phyloP scores from a whole-genome alignment of 2,888 invertebrate species.

The Phlogophora meticulosa region DNA sequence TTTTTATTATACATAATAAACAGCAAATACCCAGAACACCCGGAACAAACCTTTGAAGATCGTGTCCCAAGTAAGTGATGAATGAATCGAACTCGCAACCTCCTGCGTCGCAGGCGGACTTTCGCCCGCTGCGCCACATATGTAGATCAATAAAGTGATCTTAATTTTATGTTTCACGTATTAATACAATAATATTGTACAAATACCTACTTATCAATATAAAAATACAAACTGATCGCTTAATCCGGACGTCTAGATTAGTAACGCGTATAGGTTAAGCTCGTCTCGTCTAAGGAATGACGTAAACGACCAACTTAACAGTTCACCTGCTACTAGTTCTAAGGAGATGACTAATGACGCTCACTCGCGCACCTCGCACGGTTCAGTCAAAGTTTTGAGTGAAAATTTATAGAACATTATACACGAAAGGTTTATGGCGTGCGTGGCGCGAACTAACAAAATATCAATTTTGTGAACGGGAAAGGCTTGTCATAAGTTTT shows the following conservation, averaged over 20 bases:
- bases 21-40: no score
- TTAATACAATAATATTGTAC: neutral
- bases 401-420: slow-evolving; percentile 50
- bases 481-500: slow-evolving; percentile 44
- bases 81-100: no score
- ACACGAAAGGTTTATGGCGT: slow-evolving; percentile 20
- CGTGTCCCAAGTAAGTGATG: no score
- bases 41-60: no score
- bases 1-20: no score
- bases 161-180: neutral
- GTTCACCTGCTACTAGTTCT: slow-evolving; percentile 55
- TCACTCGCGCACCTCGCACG: slow-evolving; percentile 63
- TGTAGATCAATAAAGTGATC: no score
- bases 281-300: slow-evolving; percentile 46
- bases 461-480: slow-evolving; percentile 44
- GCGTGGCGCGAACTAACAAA: slow-evolving; percentile 45
- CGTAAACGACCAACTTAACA: slow-evolving; percentile 66
- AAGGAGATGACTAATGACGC: slow-evolving; percentile 71
- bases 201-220: neutral
- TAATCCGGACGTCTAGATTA: slow-evolving; percentile 18
- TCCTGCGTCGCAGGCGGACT: no score
- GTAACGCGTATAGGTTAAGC: slow-evolving; percentile 21
- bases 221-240: neutral
- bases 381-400: slow-evolving; percentile 44
- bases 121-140: no score